Evolutionary conservation across 2,888 invertebrate genomes (phyloP), one percentile per base, ranked within the genome.

Genomic region (Dysmachus trigonus): DNA sequence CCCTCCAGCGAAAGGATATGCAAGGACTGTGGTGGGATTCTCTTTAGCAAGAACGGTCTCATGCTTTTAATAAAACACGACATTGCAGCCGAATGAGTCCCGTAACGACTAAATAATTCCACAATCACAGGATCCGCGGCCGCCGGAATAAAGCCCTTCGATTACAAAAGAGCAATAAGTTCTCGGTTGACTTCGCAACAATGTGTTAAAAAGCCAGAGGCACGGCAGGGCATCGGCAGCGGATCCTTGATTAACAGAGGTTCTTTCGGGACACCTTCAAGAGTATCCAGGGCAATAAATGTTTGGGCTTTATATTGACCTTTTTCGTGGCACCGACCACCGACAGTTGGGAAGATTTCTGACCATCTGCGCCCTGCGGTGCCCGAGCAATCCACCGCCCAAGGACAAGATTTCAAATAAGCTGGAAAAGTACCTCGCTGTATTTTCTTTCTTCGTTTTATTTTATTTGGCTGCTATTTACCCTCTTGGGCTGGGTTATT

Each of bases 81-180:
- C 62, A 62, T 62, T 62, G 62, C 62, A 18, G 62, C 2, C 62
- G 27, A 62, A 62, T 5, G 73, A 33, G 31, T 73, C 73, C 73
- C 33, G 8, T 15, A 77, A 41, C 77, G 18, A 77, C 18, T 62
- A 22, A 27, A 41, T 77, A 77, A 27, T 41, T 38, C 77, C 30
- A 18, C 33, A 22, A 77, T 15, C 27, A 2, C 62, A 62, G 62
- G 62, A 62, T 62, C 62, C 13, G 62, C 27, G 41, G 35, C 38
- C 41, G 35, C 38, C 35, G 8, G 62, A 62, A 62, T 62, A 27
- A 62, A 62, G 62, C 62, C 62, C 13, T 82, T 82, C 81, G 33
- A 82, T 82, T 82, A 82, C 53, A 82, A 82, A 82, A 62, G 81
- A 82, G 81, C 81, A 81, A 62, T 62, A 33, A 33, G 35, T 30